Conservation (phyloP, 2,888 invertebrate species). For the Fragum sueziense region DNA sequence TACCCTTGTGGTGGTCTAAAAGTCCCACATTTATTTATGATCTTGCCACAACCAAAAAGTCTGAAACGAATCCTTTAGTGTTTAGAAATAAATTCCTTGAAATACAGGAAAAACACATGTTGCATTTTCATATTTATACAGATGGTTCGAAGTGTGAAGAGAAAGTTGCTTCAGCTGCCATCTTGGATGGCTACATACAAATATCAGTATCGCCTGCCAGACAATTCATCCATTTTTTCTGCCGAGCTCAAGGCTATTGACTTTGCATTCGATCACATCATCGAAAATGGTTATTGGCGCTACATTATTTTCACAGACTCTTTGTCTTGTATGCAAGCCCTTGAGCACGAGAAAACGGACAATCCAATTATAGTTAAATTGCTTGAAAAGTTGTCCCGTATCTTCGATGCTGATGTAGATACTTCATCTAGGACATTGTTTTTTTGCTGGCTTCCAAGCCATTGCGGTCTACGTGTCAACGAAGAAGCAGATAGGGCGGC, state of each 20-base stretch:
- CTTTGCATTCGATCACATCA: too few relatives aligned
- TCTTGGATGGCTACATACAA: neutral
- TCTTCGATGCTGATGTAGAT: too few relatives aligned
- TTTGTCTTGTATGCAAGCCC: conserved; percentile 18
- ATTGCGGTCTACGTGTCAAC: conserved; percentile 24
- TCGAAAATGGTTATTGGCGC: neutral
- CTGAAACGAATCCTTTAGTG: neutral
- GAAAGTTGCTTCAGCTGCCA: conserved; percentile 16
- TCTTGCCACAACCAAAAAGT: conserved; percentile 16
- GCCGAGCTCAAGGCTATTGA: conserved; percentile 29
- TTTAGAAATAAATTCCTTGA: conserved; percentile 6
- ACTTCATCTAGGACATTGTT: neutral
- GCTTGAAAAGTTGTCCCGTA: conserved; percentile 3
- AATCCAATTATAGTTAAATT: conserved; percentile 16
- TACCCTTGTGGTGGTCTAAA: too few relatives aligned
- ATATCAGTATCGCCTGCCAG: conserved; percentile 8
- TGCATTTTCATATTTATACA: conserved; percentile 21
- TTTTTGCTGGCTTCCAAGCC: conserved; percentile 33
- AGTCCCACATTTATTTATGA: conserved; percentile 18
- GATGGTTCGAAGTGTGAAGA: conserved; percentile 38
- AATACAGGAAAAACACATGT: neutral
- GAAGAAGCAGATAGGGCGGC: conserved; percentile 11
- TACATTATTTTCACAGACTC: conserved; percentile 34
- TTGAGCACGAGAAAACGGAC: conserved; percentile 1
- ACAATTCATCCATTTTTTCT: conserved; percentile 33